Percentiles rank a stretch among this genome's conserved stretches.
Conservation (phyloP, 2,888 invertebrate species). For the Sturmia bella region DNA sequence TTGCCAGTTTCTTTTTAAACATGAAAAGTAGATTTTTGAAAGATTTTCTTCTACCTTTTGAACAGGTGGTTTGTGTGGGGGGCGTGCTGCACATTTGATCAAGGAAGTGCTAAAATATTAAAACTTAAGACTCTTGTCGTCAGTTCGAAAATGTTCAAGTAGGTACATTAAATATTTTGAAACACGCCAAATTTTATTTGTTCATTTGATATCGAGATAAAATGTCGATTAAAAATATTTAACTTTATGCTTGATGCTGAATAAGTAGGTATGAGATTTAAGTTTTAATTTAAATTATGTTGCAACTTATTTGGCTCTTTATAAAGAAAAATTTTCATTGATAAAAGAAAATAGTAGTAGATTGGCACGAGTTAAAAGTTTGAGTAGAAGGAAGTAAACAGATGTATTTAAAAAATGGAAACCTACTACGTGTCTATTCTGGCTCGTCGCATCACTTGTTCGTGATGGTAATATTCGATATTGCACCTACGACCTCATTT, state of each 20-base stretch:
- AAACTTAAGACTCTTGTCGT: conserved; percentile 14
- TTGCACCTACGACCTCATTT: too few relatives aligned
- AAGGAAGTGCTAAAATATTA: conserved; percentile 49
- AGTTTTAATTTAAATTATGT: neutral
- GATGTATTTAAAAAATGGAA: too few relatives aligned
- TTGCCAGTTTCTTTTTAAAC: neutral
- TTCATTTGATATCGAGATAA: neutral
- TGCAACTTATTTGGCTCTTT: too few relatives aligned
- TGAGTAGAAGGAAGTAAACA: too few relatives aligned
- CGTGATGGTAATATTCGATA: too few relatives aligned
- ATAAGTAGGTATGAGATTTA: conserved; percentile 13
- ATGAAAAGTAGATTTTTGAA: conserved; percentile 6
- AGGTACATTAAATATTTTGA: too few relatives aligned
- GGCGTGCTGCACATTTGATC: conserved; percentile 22
- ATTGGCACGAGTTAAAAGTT: too few relatives aligned
- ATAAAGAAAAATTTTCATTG: too few relatives aligned
- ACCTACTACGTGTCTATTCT: too few relatives aligned
- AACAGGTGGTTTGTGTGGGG: neutral
- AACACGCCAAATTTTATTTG: conserved; percentile 36
- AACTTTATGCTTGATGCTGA: neutral
- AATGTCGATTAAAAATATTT: conserved; percentile 16
- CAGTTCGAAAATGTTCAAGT: conserved; percentile 16
- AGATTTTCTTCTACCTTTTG: neutral
- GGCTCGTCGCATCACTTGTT: too few relatives aligned
- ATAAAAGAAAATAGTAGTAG: too few relatives aligned